A percentile compares a stretch with the other conserved stretches of the same genome.
Conservation (phyloP, 2,888 invertebrate species). For the Habroteleia sp. region DNA sequence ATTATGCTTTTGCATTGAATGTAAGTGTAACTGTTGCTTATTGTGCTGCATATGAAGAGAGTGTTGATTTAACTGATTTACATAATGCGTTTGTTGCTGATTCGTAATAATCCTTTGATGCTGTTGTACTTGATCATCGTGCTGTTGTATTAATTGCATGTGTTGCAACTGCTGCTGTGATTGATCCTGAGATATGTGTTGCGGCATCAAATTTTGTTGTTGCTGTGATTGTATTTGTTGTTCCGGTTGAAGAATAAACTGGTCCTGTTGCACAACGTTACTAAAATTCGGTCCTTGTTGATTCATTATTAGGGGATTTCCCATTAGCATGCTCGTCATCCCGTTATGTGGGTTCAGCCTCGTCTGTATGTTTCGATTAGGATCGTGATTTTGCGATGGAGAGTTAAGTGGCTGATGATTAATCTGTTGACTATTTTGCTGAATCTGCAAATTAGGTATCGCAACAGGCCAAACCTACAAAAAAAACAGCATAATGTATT, state of each 20-base stretch:
- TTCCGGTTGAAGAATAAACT: conserved; percentile 71
- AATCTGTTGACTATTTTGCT: conserved; percentile 75
- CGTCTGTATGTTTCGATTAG: conserved; percentile 74
- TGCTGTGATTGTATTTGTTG: conserved; percentile 75
- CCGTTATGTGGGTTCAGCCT: conserved; percentile 74
- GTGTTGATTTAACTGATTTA: conserved; percentile 74
- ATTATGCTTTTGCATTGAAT: conserved; percentile 71
- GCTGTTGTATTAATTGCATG: conserved; percentile 71
- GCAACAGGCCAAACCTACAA: conserved; percentile 77
- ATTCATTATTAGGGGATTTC: conserved; percentile 77
- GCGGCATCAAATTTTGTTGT: conserved; percentile 70
- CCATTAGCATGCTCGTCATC: conserved; percentile 76
- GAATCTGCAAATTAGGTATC: conserved; percentile 74
- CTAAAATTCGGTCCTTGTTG: conserved; percentile 74
- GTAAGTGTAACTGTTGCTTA: conserved; percentile 73
- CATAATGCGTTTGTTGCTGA: conserved; percentile 72
- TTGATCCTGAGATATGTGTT: conserved; percentile 71
- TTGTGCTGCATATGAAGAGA: conserved; percentile 74
- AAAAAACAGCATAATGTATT: conserved; percentile 4
- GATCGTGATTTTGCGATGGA: conserved; percentile 72
- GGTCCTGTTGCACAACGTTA: conserved; percentile 69
- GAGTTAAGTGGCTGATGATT: conserved; percentile 74
- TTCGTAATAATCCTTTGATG: conserved; percentile 73
- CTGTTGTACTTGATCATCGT: conserved; percentile 72
- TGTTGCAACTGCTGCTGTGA: conserved; percentile 72